These are phyloP conservation scores for Marronus borbonicus DNA, from an alignment of 2,888 invertebrate species.

Conservation along the genomic window DNA sequence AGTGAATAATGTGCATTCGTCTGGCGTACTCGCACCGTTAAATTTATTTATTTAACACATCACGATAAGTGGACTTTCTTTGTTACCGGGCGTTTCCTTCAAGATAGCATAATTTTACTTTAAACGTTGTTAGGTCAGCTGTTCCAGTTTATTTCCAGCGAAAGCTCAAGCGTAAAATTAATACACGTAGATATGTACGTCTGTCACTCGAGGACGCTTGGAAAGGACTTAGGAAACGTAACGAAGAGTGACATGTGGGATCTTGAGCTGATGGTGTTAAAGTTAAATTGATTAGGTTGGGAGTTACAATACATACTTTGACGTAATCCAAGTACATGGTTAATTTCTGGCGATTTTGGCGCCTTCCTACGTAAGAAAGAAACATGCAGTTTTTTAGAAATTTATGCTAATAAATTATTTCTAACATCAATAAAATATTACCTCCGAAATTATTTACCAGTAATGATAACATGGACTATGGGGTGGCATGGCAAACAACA, in stretches of 20 bases:
- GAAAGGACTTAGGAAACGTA: neutral
- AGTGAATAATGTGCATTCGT: conserved; percentile 4
- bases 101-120: conserved; percentile 22
- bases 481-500: too few species aligned
- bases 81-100: conserved; percentile 1
- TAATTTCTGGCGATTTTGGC: too few species aligned
- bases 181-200: neutral
- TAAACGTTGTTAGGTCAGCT: conserved; percentile 2
- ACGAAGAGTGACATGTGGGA: neutral
- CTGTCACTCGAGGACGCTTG: too few species aligned
- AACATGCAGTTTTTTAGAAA: too few species aligned
- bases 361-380: too few species aligned
- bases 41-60: conserved; percentile 28
- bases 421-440: too few species aligned
- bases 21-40: conserved; percentile 17
- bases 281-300: neutral
- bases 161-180: neutral
- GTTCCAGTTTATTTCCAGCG: neutral
- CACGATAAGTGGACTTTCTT: conserved; percentile 21
- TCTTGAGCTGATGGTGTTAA: neutral
- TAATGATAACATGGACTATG: too few species aligned
- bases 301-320: too few species aligned
- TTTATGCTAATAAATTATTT: too few species aligned
- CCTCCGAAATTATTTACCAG: too few species aligned
- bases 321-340: too few species aligned